Evolutionary conservation across 2,888 invertebrate genomes (phyloP).

Genomic region (Altica lythri): DNA sequence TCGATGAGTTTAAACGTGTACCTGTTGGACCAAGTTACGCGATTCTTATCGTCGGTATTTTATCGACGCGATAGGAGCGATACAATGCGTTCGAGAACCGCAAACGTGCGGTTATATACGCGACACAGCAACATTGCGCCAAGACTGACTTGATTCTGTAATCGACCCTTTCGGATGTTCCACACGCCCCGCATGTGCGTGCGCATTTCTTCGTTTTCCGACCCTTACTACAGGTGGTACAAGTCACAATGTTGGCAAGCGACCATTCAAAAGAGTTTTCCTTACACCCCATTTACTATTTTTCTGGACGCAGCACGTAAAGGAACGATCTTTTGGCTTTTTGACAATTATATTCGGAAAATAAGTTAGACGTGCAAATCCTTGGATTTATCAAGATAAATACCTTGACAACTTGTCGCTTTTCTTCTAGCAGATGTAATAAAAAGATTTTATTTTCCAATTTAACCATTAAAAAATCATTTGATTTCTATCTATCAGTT

Average conservation of each 20-base stretch:
- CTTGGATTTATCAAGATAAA: too few species aligned
- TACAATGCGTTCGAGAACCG: slow-evolving; percentile 51
- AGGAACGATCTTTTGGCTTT: slow-evolving; percentile 30
- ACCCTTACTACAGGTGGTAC: slow-evolving; percentile 55
- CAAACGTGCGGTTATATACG: slow-evolving; percentile 53
- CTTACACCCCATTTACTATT: slow-evolving; percentile 33
- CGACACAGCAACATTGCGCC: slow-evolving; percentile 54
- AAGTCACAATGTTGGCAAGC: slow-evolving; percentile 39
- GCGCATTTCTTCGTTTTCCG: slow-evolving; percentile 45
- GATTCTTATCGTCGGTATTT: slow-evolving; percentile 28
- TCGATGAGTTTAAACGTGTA: slow-evolving; percentile 37
- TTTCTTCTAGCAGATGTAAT: too few species aligned
- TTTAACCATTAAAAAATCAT: too few species aligned
- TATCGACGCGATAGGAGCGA: slow-evolving; percentile 37
- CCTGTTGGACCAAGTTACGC: slow-evolving; percentile 49
- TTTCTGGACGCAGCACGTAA: slow-evolving; percentile 36
- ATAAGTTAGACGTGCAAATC: too few species aligned
- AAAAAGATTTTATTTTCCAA: too few species aligned
- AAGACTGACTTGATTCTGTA: slow-evolving; percentile 49
- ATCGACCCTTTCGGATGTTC: slow-evolving; percentile 52
- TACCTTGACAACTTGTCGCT: too few species aligned
- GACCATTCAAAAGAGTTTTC: slow-evolving; percentile 31
- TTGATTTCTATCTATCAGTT: too few species aligned
- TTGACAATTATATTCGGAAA: slow-evolving; percentile 20
- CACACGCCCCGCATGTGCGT: slow-evolving; percentile 51